A percentile compares a stretch with the other conserved stretches of the same genome.
phyloP scores from a whole-genome alignment of 2,113 vertebrate genomes.

The Charina bottae region DNA sequence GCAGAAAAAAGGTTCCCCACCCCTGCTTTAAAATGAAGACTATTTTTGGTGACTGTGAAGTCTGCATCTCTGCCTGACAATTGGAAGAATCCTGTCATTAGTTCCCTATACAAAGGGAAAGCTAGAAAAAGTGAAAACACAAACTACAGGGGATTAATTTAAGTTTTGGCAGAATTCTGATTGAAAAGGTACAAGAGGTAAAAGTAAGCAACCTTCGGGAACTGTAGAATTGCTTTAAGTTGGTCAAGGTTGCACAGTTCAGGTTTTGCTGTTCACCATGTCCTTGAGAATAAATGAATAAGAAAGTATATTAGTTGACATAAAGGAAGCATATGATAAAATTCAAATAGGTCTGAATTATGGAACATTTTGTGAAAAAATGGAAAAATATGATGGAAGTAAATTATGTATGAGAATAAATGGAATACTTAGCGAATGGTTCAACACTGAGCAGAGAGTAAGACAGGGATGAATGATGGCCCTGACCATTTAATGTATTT shows the following conservation, averaged over 20 bases:
- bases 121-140: neutral
- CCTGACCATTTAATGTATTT: too few relatives aligned
- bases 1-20: too few relatives aligned
- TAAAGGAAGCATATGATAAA: neutral
- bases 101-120: neutral
- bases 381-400: neutral
- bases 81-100: neutral
- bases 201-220: neutral
- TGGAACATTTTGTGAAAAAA: neutral
- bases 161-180: neutral
- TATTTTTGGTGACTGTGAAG: neutral
- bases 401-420: neutral
- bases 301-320: neutral
- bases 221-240: neutral
- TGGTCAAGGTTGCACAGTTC: neutral
- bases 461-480: too few relatives aligned
- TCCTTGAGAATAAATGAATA: neutral
- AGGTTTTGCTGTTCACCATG: neutral
- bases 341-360: neutral
- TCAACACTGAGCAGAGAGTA: neutral
- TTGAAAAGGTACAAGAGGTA: neutral
- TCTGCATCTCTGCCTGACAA: neutral
- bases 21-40: neutral
- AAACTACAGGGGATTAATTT: neutral
- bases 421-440: neutral